Percentiles rank a stretch among this genome's conserved stretches.
Evolutionary conservation across 2,113 vertebrate genomes (phyloP).

Genomic region (Pimephales promelas): DNA sequence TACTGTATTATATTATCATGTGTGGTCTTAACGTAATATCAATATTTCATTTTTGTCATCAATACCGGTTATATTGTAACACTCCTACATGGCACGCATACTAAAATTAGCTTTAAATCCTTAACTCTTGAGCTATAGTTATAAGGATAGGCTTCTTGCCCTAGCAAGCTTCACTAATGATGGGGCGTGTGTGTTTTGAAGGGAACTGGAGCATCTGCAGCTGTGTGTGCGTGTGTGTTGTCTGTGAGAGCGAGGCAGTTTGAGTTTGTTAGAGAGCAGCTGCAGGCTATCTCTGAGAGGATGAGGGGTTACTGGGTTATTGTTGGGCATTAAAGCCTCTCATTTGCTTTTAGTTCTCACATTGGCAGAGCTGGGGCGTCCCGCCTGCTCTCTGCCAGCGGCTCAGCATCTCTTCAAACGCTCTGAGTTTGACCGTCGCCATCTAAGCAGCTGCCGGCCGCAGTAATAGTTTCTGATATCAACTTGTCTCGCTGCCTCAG

Average conservation of each 20-base stretch:
- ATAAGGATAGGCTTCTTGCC: not conserved
- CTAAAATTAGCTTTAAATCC: not conserved
- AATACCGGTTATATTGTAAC: not conserved
- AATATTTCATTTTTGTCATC: not conserved
- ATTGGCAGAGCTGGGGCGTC: slow-evolving; percentile 63
- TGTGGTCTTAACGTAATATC: not conserved
- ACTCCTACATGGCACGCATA: not conserved
- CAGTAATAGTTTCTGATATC: slow-evolving; percentile 45
- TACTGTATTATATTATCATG: too few species aligned
- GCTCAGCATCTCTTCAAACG: slow-evolving; percentile 54
- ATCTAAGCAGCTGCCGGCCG: slow-evolving; percentile 64
- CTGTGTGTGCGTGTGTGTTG: slow-evolving; percentile 57
- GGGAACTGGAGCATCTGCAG: slow-evolving; percentile 61
- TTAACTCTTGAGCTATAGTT: not conserved
- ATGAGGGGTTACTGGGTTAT: slow-evolving; percentile 42
- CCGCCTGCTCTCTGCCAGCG: slow-evolving; percentile 62
- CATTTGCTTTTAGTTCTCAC: slow-evolving; percentile 65
- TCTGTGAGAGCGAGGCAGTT: slow-evolving; percentile 49
- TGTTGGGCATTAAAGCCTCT: slow-evolving; percentile 65
- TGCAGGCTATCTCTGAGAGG: slow-evolving; percentile 64
- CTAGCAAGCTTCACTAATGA: slow-evolving; percentile 2
- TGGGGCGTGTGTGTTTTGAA: slow-evolving; percentile 30
- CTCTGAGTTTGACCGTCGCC: slow-evolving; percentile 38
- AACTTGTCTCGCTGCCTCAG: not conserved
- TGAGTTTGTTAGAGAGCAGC: slow-evolving; percentile 69